These are phyloP conservation scores for Aethes cnicana DNA, from an alignment of 2,888 invertebrate genomes.

Conservation along the genomic window DNA sequence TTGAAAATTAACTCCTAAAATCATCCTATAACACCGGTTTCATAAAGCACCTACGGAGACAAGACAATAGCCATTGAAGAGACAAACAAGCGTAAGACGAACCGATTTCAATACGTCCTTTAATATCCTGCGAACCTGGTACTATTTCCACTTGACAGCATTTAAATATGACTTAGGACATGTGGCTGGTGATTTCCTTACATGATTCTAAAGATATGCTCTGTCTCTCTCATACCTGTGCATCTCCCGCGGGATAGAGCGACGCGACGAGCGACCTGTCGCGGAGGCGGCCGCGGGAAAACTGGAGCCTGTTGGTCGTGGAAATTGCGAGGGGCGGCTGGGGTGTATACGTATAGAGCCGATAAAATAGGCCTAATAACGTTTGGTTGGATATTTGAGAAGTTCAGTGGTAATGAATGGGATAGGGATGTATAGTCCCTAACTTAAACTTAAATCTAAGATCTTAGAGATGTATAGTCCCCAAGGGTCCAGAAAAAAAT, in stretches of 20 bases:
- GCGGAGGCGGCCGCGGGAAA: conserved; percentile 44
- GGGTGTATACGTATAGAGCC: conserved; percentile 50
- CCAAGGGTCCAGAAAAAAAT: too few relatives aligned
- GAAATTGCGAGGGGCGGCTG: conserved; percentile 49
- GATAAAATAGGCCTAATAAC: too few relatives aligned
- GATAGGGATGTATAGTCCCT: too few relatives aligned
- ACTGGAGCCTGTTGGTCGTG: conserved; percentile 63
- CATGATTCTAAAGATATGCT: background rate
- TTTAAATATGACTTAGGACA: background rate
- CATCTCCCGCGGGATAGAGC: conserved; percentile 47
- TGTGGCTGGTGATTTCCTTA: background rate
- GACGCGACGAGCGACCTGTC: conserved; percentile 40
- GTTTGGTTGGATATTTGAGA: too few relatives aligned
- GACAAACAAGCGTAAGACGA: too few relatives aligned
- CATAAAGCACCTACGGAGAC: too few relatives aligned
- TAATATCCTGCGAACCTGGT: conserved; percentile 5
- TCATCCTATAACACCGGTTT: too few relatives aligned
- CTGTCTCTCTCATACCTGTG: conserved; percentile 48
- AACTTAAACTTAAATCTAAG: too few relatives aligned
- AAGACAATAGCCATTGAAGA: too few relatives aligned
- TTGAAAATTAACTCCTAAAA: too few relatives aligned
- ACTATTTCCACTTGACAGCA: background rate
- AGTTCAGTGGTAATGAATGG: too few relatives aligned
- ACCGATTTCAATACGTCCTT: conserved; percentile 12
- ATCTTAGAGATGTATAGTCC: too few relatives aligned